Evolutionary conservation across 2,797 vertebrate genomes (phyloP).

Genomic region (Bufotes viridis): DNA sequence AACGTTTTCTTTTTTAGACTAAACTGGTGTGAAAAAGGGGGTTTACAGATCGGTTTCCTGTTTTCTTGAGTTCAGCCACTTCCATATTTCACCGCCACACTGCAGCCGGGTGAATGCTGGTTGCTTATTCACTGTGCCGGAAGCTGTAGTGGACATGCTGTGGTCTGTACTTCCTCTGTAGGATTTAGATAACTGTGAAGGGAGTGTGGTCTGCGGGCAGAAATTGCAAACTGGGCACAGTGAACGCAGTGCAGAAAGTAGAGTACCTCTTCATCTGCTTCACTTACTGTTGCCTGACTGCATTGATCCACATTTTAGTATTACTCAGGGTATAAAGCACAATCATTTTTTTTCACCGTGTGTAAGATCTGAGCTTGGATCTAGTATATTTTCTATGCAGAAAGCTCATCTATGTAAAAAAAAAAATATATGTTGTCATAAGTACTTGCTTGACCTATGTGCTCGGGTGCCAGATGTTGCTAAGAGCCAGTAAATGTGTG

Average conservation of each 20-base stretch:
- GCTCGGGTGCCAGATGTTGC: not conserved
- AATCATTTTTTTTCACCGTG: not conserved
- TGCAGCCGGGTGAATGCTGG: constrained; percentile 19
- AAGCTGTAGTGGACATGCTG: constrained; percentile 54
- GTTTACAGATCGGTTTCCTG: constrained; percentile 37
- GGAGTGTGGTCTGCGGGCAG: constrained; percentile 39
- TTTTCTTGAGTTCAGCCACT: constrained; percentile 33
- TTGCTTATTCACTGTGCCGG: constrained; percentile 32
- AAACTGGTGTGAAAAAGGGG: not conserved
- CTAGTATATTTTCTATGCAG: not conserved
- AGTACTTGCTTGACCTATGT: not conserved
- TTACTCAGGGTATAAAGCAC: not conserved
- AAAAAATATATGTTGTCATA: not conserved
- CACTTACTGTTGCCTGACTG: not conserved
- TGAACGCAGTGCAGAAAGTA: not conserved
- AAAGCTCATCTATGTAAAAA: not conserved
- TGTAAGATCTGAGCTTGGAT: not conserved
- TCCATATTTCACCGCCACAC: constrained; percentile 38
- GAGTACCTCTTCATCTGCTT: not conserved
- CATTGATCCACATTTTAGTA: not conserved
- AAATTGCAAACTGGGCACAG: not conserved
- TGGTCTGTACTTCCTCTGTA: constrained; percentile 53
- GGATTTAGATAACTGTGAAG: constrained; percentile 28
- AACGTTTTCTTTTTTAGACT: not conserved
- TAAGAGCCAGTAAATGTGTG: no score